A percentile compares a stretch with the other conserved stretches of the same genome.
Conservation (phyloP, 2,113 vertebrate genomes). For the Carollia perspicillata region DNA sequence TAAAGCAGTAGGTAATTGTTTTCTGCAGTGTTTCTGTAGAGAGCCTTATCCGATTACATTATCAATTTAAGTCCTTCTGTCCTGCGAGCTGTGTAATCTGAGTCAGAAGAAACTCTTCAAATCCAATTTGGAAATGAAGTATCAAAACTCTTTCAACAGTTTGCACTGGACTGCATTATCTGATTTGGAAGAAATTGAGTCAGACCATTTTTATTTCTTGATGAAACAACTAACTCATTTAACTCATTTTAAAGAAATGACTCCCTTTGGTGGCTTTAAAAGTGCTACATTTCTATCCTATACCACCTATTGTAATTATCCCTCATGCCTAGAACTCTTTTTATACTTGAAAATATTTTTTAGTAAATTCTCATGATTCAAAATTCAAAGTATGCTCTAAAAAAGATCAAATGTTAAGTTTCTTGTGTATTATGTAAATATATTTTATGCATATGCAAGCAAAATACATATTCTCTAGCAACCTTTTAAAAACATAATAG, state of each 20-base stretch:
- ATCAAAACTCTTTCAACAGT: conserved; percentile 14
- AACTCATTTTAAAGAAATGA: neutral
- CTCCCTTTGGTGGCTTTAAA: neutral
- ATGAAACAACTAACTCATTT: conserved; percentile 30
- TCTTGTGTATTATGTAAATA: neutral
- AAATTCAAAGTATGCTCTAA: neutral
- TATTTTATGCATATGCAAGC: neutral
- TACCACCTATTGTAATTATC: neutral
- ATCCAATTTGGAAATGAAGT: conserved; percentile 44
- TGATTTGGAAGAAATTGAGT: conserved; percentile 26
- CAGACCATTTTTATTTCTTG: neutral
- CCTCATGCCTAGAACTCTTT: neutral
- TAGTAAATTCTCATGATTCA: neutral
- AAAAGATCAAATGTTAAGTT: neutral
- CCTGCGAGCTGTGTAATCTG: neutral
- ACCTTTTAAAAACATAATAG: neutral
- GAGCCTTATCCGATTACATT: neutral
- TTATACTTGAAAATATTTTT: neutral
- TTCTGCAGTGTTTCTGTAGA: neutral
- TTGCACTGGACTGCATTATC: neutral
- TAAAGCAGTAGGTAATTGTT: neutral
- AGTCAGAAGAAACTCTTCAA: conserved; percentile 10
- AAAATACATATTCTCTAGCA: neutral
- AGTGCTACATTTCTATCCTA: neutral
- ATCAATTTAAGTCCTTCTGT: neutral